Conservation (phyloP, 1,140 invertebrate species). For the Coptotermes formosanus region DNA sequence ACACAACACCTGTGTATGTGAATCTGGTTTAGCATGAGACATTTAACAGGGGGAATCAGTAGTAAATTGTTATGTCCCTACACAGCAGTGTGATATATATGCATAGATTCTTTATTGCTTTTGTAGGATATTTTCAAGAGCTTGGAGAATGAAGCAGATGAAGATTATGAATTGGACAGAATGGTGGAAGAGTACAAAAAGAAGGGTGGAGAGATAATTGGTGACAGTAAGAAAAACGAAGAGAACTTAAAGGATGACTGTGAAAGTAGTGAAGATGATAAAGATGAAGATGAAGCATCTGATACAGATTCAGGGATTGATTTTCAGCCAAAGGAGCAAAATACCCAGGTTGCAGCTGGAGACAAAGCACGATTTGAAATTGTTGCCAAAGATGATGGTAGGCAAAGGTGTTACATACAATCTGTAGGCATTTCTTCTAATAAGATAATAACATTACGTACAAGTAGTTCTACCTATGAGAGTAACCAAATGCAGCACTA, state of each 20-base stretch:
- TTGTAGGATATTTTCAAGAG: conserved; percentile 75
- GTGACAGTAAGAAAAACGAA: conserved; percentile 41
- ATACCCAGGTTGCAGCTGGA: conserved; percentile 33
- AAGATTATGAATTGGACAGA: conserved; percentile 82
- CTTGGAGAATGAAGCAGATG: conserved; percentile 75
- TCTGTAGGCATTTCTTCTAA: no score
- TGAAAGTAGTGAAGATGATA: conserved; percentile 36
- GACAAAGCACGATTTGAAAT: conserved; percentile 62
- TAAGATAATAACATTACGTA: no score
- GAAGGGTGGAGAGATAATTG: conserved; percentile 61
- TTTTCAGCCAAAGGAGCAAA: conserved; percentile 59
- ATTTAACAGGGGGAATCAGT: no score
- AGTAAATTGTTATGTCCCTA: no score
- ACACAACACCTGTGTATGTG: no score
- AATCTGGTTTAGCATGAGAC: no score
- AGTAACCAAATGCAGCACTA: no score
- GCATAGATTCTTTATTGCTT: background rate
- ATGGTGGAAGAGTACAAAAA: conserved; percentile 67
- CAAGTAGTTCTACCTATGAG: no score
- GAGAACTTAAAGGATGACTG: conserved; percentile 41
- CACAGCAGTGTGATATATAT: no score
- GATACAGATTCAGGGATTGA: conserved; percentile 53
- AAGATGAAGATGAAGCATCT: conserved; percentile 37
- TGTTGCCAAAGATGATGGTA: conserved; percentile 59
- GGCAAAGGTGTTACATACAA: conserved; percentile 27